Conservation (phyloP, 92 coral and sea anemone genomes). For the Siderastrea radians region DNA sequence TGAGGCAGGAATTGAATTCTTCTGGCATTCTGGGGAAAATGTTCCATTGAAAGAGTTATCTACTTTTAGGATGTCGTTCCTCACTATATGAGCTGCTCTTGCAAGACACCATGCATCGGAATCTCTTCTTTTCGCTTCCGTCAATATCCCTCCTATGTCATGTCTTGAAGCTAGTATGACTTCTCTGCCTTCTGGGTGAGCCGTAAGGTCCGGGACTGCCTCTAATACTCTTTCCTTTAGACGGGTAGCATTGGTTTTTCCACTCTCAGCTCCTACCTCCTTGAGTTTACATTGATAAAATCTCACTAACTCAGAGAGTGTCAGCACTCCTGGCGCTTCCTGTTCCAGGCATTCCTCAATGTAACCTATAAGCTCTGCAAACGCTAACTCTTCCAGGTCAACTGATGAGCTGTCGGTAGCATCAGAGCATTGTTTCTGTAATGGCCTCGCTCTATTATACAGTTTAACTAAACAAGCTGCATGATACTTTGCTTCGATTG, state of each 20-base stretch:
- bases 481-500: conserved; percentile 75
- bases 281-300: conserved; percentile 47
- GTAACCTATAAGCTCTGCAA: conserved; percentile 72
- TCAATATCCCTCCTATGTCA: conserved; percentile 71
- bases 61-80: conserved; percentile 65
- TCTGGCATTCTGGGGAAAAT: too few species aligned
- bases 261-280: conserved; percentile 58
- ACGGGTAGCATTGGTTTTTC: conserved; percentile 58
- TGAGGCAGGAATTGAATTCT: too few species aligned
- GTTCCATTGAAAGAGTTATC: too few species aligned
- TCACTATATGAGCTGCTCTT: conserved; percentile 68
- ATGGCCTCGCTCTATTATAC: conserved; percentile 51
- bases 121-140: conserved; percentile 67
- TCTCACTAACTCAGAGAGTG: conserved; percentile 60
- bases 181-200: conserved; percentile 73
- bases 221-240: conserved; percentile 68
- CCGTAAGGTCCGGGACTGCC: conserved; percentile 74
- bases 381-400: conserved; percentile 69
- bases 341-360: conserved; percentile 67
- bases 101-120: conserved; percentile 68
- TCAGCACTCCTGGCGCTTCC: conserved; percentile 54
- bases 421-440: conserved; percentile 48
- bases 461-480: conserved; percentile 51
- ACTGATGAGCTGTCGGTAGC: conserved; percentile 34
- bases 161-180: conserved; percentile 60